A percentile compares a stretch with the other conserved stretches of the same genome.
Evolutionary conservation across 2,888 invertebrate genomes (phyloP).

Genomic region (Craniophora ligustri): DNA sequence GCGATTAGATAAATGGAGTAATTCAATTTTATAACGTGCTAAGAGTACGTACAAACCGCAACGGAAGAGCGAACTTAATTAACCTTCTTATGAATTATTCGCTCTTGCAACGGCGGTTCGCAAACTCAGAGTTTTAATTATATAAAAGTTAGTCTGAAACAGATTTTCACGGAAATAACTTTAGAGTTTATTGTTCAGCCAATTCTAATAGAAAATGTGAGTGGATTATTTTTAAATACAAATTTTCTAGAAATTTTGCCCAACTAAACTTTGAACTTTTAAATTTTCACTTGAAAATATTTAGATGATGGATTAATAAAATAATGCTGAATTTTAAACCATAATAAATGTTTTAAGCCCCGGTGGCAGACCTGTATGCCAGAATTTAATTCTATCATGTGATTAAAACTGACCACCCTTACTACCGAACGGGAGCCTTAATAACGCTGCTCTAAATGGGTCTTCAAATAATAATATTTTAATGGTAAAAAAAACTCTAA

Average conservation of each 20-base stretch:
- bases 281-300: too few species aligned
- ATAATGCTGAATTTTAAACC: too few species aligned
- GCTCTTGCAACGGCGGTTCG: conserved; percentile 63
- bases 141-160: conserved; percentile 66
- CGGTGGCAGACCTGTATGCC: too few species aligned
- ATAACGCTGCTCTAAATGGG: too few species aligned
- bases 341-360: too few species aligned
- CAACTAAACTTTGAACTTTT: background rate
- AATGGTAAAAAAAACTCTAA: too few species aligned
- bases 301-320: background rate
- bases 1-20: conserved; percentile 61
- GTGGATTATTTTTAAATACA: conserved; percentile 16
- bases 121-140: conserved; percentile 73
- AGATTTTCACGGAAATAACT: conserved; percentile 62
- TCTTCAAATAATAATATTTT: too few species aligned
- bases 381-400: too few species aligned
- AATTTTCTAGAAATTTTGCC: background rate
- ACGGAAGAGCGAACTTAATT: conserved; percentile 71
- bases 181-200: conserved; percentile 56
- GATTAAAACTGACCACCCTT: too few species aligned
- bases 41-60: conserved; percentile 46
- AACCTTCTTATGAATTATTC: conserved; percentile 78
- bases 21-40: conserved; percentile 66
- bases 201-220: conserved; percentile 42
- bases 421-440: too few species aligned